Conservation (phyloP, 2,888 invertebrate genomes). For the Ophion ellenae region DNA sequence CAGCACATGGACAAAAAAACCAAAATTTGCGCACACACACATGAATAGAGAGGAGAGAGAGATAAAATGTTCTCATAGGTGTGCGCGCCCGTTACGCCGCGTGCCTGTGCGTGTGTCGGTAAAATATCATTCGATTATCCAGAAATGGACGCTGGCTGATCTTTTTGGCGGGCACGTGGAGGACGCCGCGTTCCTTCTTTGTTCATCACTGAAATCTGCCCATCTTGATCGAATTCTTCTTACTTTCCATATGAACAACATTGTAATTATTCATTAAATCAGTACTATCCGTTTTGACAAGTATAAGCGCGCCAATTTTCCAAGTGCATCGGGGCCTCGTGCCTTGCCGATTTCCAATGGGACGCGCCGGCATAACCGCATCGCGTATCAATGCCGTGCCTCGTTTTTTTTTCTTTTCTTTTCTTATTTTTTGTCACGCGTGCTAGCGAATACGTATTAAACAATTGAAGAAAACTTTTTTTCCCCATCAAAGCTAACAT, state of each 20-base stretch:
- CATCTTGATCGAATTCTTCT: conserved; percentile 25
- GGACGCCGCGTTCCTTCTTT: conserved; percentile 50
- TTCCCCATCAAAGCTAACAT: too few species aligned
- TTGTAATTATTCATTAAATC: conserved; percentile 72
- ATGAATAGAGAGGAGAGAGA: neutral
- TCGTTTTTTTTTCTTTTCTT: conserved; percentile 25
- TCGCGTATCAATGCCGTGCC: neutral
- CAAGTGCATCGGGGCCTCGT: neutral
- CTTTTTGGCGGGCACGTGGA: conserved; percentile 82
- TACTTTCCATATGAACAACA: conserved; percentile 71
- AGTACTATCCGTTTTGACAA: neutral
- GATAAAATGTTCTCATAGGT: conserved; percentile 40
- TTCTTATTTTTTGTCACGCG: neutral
- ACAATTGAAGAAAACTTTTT: neutral
- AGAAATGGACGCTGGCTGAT: conserved; percentile 76
- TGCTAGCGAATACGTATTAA: neutral
- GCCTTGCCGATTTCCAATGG: neutral
- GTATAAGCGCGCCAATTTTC: neutral
- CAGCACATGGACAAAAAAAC: neutral
- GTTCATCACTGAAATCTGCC: conserved; percentile 25
- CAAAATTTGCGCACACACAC: conserved; percentile 5
- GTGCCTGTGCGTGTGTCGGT: conserved; percentile 31
- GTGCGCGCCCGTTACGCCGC: conserved; percentile 26
- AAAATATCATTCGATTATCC: conserved; percentile 59
- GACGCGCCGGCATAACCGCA: neutral